Percentiles rank a stretch among this genome's conserved stretches.
These are phyloP conservation scores for Sebastes taczanowskii DNA, from an alignment of 2,797 vertebrate genomes.

Conservation along the genomic window DNA sequence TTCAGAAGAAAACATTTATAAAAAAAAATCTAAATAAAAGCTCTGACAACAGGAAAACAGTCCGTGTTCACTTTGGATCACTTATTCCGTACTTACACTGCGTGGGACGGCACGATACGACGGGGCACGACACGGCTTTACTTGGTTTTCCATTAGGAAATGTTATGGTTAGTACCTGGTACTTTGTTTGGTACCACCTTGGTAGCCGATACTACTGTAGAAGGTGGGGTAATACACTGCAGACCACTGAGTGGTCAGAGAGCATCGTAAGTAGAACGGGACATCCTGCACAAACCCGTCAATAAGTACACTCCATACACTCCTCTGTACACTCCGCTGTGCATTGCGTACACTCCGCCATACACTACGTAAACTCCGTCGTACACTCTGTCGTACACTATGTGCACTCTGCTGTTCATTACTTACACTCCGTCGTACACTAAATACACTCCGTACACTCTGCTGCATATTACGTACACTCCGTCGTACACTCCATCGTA, in stretches of 20 bases:
- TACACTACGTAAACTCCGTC: too few relatives aligned
- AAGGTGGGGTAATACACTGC: neutral
- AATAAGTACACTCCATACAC: too few relatives aligned
- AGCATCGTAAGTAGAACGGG: neutral
- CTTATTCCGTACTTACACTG: neutral
- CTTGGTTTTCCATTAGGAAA: neutral
- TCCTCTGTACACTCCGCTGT: too few relatives aligned
- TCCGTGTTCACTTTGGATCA: slow-evolving; percentile 23
- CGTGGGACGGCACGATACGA: too few relatives aligned
- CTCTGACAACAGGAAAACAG: slow-evolving; percentile 19
- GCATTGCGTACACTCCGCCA: too few relatives aligned
- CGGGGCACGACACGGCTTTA: too few relatives aligned
- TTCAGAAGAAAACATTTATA: slow-evolving; percentile 18
- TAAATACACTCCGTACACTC: too few relatives aligned
- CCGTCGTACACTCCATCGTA: neutral
- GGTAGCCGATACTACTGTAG: neutral
- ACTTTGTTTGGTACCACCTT: neutral
- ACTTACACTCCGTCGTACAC: too few relatives aligned
- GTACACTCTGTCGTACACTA: too few relatives aligned
- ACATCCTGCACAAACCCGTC: too few relatives aligned
- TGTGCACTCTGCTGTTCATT: too few relatives aligned
- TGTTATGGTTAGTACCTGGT: neutral
- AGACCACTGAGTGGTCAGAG: neutral
- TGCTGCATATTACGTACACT: too few relatives aligned
- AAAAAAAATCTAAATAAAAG: slow-evolving; percentile 5